Conservation (phyloP, 1,140 invertebrate genomes). For the Cryptotermes secundus region DNA sequence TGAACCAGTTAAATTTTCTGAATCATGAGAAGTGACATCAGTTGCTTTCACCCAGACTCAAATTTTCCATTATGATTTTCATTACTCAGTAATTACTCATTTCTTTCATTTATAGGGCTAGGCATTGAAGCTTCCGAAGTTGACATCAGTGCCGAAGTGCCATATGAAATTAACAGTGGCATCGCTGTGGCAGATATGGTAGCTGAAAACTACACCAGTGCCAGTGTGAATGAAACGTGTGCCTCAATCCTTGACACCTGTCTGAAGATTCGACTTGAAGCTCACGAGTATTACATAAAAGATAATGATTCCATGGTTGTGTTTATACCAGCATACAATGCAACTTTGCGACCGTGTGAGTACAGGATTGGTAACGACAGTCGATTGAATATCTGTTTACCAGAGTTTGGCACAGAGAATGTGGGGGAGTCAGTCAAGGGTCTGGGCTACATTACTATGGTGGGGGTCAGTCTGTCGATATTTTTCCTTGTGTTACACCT, state of each 20-base stretch:
- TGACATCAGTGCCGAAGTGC: no score
- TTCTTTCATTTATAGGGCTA: no score
- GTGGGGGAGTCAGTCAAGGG: neutral
- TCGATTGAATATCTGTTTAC: neutral
- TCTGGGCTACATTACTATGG: neutral
- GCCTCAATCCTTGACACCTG: neutral
- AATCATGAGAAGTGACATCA: no score
- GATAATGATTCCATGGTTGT: neutral
- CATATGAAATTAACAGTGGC: no score
- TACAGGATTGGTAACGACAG: neutral
- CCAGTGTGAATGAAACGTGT: neutral
- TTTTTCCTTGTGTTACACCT: neutral
- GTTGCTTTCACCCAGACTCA: no score
- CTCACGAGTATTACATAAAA: neutral
- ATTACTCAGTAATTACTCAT: no score
- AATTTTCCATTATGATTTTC: no score
- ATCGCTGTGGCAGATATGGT: no score
- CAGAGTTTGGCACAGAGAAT: neutral
- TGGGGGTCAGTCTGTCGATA: neutral
- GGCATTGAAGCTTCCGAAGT: no score
- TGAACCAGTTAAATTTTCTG: no score
- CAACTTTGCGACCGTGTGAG: neutral
- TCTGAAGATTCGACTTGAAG: neutral
- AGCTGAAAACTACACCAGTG: neutral
- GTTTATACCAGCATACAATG: neutral